Evolutionary conservation across 2,113 vertebrate species (phyloP).

Genomic region (Spermophilus dauricus): DNA sequence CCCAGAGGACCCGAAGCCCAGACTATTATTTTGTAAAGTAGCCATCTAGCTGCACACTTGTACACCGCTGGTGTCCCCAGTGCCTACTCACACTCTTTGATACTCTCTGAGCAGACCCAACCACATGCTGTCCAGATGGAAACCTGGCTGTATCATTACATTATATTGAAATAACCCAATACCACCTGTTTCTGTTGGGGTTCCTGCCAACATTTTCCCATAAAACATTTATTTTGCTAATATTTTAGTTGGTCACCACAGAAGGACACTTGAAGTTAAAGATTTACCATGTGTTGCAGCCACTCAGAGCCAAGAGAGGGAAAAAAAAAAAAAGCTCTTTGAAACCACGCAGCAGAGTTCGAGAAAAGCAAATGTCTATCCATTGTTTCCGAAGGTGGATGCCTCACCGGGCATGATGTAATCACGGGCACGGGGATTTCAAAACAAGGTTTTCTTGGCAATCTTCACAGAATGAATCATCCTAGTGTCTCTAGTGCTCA

Average conservation of each 20-base stretch:
- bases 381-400: constrained; percentile 82
- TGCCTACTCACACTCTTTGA: constrained; percentile 91
- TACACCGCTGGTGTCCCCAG: constrained; percentile 88
- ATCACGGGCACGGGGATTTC: constrained; percentile 64
- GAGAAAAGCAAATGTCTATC: constrained; percentile 75
- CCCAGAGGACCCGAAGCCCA: constrained; percentile 89
- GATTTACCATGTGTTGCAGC: constrained; percentile 90
- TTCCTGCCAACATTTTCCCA: constrained; percentile 93
- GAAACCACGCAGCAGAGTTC: constrained; percentile 69
- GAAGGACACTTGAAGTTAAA: constrained; percentile 93
- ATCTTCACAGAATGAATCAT: constrained; percentile 75
- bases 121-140: constrained; percentile 94
- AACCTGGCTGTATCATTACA: constrained; percentile 95
- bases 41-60: constrained; percentile 90
- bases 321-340: constrained; percentile 80
- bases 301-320: constrained; percentile 81
- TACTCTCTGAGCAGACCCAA: constrained; percentile 91
- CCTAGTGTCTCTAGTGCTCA: constrained; percentile 70
- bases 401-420: constrained; percentile 76
- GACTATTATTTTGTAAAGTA: constrained; percentile 91
- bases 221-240: constrained; percentile 95
- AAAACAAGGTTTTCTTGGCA: constrained; percentile 83
- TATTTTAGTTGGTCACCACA: constrained; percentile 93
- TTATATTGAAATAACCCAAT: constrained; percentile 97
- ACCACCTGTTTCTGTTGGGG: constrained; percentile 95